Evolutionary conservation across 2,797 vertebrate genomes (phyloP), one percentile per base, ranked within the genome.

Genomic region (Brachyrhaphis roseni): DNA sequence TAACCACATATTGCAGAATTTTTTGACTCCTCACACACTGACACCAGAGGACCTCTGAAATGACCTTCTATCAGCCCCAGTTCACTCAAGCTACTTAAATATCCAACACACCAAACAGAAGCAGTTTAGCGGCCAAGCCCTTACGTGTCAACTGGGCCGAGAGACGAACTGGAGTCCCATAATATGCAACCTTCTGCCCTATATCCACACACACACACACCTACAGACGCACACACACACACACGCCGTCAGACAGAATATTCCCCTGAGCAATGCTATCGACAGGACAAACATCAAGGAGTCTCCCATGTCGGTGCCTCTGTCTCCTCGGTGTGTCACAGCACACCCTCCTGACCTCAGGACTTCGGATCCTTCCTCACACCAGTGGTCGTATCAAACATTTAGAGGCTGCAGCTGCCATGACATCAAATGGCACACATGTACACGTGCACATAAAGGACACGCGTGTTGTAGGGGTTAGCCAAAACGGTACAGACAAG

Each of bases 261-360:
- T 86, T 94, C 93, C 93, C 93, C 83, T 39, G 91, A 94, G 92
- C 80, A 49, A 79, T 82, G 82, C 88, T 87, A 93, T 95, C 74
- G 93, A 93, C 93, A 91, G 93, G 90, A 88, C 93, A 93, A 92
- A 94, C 93, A 94, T 94, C 89, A 94, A 93, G 91, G 84, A 92
- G 87, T 85, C 81, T 80, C 82, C 85, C 84, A 88, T 39, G 23
- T 49, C 82, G 78, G 72, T 78, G 79, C 87, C 75, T 83, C 90
- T 85, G 82, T 88, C 89, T 89, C 86, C 86, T 89, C 90, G 77
- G 90, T 93, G 87, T 93, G 94, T 93, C 93, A 92, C 91, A 91
- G 93, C 87, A 85, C 89, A 92, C 87, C 90, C 91, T 90, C 89
- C 90, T 94, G 94, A 94, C 93, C 94, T 90, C 87, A 0, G 87